Evolutionary conservation across 2,888 invertebrate species (phyloP), one percentile per base, ranked within the genome.

Genomic region (Theretra japonica): DNA sequence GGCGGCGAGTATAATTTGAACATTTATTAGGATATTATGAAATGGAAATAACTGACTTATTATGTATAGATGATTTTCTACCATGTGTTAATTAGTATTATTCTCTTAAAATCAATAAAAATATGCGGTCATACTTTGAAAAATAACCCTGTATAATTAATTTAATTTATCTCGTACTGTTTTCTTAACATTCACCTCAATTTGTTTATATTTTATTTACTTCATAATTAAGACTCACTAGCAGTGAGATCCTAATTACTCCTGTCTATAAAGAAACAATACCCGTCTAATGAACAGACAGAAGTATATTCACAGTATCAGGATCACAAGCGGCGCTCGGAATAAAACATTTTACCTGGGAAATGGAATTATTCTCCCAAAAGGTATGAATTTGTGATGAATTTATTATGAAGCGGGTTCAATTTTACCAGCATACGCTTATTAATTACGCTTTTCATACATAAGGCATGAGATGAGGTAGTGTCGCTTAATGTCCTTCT

Each of bases 381-480:
- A 82, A 82, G 81, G 80, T 82, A 83, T 85, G 84, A 84, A 84
- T 84, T 76, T 75, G 75, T 76, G 77, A 86, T 86, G 85, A 86
- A 86, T 84, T 80, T 83, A 82, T 79, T 73, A 81, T 81, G 83
- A 83, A 83, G 78, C 71, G 77, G 77, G 80, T 80, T 79, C 80
- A 84, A 83, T 85, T 83, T 82, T 80, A 78, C 78, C 72, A 77
- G 78, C 80, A 79, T 75, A 75, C 75, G 77, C 73, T 77, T n/a
- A n/a, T n/a, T n/a, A n/a, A n/a, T n/a, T n/a, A n/a, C n/a, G n/a
- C n/a, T n/a, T n/a, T 81, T 84, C 82, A 88, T 89, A 89, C 86
- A 89, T 90, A 87, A 89, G 80, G 78, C 82, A 90, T 89, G 85
- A 88, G 83, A 76, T 80, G 78, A 80, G 82, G 80, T 75, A 75